Conservation (phyloP, 2,888 invertebrate genomes). For the Rhingia rostrata region DNA sequence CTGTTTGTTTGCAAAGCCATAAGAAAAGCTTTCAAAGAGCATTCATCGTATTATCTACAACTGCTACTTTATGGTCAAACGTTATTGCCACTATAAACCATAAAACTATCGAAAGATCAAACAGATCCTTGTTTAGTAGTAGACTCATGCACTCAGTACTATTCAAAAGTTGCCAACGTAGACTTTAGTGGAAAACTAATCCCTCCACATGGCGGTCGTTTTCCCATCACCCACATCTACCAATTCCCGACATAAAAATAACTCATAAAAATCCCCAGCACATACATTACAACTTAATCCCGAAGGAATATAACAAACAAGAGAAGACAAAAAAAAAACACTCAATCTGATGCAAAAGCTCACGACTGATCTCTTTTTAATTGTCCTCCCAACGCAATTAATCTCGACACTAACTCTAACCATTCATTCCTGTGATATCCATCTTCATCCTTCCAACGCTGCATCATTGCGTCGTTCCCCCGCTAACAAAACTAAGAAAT, state of each 20-base stretch:
- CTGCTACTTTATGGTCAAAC: too few relatives aligned
- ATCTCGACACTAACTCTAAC: slow-evolving; percentile 60
- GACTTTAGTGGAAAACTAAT: too few relatives aligned
- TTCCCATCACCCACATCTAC: not conserved
- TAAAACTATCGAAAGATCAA: too few relatives aligned
- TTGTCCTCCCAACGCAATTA: slow-evolving; percentile 64
- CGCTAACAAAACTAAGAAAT: slow-evolving; percentile 26
- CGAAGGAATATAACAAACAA: not conserved
- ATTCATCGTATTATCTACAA: too few relatives aligned
- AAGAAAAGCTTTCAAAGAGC: too few relatives aligned
- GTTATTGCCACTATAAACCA: too few relatives aligned
- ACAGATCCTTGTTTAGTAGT: too few relatives aligned
- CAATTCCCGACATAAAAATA: not conserved
- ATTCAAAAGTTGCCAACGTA: too few relatives aligned
- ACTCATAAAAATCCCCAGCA: slow-evolving; percentile 24
- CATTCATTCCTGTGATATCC: slow-evolving; percentile 39
- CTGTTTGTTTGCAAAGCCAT: too few relatives aligned
- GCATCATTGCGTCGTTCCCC: not conserved
- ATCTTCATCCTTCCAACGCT: not conserved
- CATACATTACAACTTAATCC: slow-evolving; percentile 20
- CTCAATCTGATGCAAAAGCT: slow-evolving; percentile 13
- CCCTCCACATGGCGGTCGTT: not conserved
- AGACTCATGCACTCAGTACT: too few relatives aligned
- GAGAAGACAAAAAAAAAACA: slow-evolving; percentile 6
- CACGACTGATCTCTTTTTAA: slow-evolving; percentile 64